phyloP scores from a whole-genome alignment of 1,140 invertebrate species.

The Branchinecta lindahli region DNA sequence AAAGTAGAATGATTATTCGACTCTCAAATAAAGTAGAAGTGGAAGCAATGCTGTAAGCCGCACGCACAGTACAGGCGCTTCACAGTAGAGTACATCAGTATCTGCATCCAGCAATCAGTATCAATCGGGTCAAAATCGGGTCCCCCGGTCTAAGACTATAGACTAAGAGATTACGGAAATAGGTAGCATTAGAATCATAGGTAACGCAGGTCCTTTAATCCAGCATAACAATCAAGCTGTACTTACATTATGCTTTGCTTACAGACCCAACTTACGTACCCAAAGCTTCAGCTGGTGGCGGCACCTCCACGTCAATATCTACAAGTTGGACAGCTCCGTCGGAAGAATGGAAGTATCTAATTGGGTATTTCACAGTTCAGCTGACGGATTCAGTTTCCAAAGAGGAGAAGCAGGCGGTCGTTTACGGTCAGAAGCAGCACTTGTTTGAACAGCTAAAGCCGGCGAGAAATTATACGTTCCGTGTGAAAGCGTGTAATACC shows the following conservation, averaged over 20 bases:
- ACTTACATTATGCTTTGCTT: background rate
- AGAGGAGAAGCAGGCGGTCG: background rate
- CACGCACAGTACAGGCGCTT: no score
- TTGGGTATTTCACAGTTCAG: background rate
- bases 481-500: background rate
- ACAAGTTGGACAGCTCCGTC: background rate
- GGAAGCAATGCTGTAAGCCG: no score
- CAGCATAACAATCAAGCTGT: no score
- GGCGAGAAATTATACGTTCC: background rate
- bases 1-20: no score
- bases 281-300: background rate
- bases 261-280: background rate
- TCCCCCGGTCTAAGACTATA: no score
- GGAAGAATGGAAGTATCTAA: background rate
- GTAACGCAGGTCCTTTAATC: no score
- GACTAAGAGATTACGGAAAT: no score
- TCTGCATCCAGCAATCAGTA: no score
- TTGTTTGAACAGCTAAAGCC: background rate
- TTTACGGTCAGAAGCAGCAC: background rate
- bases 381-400: background rate
- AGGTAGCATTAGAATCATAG: no score
- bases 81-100: no score
- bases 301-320: background rate
- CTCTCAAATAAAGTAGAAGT: no score
- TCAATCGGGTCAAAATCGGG: no score